Conservation (phyloP, 1,140 invertebrate genomes). For the Mycetomoellerius zeteki region DNA sequence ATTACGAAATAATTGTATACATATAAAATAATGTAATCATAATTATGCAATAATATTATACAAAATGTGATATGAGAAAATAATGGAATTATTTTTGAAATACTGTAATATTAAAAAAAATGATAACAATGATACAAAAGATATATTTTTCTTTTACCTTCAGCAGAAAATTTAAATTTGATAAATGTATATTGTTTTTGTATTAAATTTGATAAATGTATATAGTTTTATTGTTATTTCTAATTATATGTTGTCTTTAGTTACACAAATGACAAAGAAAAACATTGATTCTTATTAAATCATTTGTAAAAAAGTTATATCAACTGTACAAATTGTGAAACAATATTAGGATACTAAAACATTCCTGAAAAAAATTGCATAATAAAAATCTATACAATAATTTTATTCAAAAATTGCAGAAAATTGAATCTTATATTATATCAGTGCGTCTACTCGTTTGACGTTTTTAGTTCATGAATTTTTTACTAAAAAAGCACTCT, state of each 20-base stretch:
- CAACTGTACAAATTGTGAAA: background rate
- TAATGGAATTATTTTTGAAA: background rate
- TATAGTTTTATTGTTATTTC: background rate
- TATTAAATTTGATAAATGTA: background rate
- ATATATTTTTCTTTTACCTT: slow-evolving; percentile 4
- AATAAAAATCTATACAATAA: background rate
- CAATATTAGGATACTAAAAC: background rate
- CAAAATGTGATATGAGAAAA: background rate
- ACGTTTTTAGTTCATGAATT: slow-evolving; percentile 13
- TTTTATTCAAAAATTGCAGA: background rate
- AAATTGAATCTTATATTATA: background rate
- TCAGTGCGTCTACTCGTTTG: background rate
- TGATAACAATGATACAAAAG: background rate
- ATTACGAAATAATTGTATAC: background rate
- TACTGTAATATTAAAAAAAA: background rate
- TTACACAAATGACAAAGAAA: background rate
- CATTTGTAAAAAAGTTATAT: background rate
- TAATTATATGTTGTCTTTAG: background rate
- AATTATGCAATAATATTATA: background rate
- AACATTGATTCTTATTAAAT: background rate
- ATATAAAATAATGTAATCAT: background rate
- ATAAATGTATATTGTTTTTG: background rate
- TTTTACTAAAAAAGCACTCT: background rate
- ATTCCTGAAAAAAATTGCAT: background rate
- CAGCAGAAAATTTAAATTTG: background rate